A percentile compares a stretch with the other conserved stretches of the same genome.
phyloP scores from a whole-genome alignment of 1,140 invertebrate genomes.

The Pseudomyrmex concolor region DNA sequence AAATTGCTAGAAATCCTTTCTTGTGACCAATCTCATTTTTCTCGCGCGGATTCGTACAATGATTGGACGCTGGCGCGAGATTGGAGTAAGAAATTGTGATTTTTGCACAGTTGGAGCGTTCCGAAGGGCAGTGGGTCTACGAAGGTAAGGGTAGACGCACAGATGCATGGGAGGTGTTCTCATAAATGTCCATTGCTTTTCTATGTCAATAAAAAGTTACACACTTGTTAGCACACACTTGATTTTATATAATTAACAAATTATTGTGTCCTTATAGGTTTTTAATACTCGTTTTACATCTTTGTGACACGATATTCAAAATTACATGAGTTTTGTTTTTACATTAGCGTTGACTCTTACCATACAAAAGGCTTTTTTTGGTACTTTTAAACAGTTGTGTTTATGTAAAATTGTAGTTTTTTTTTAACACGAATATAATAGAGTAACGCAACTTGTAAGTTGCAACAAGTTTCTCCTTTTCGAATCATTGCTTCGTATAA shows the following conservation, averaged over 20 bases:
- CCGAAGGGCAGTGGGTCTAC: slow-evolving; percentile 72
- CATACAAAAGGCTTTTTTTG: not conserved
- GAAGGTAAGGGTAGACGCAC: slow-evolving; percentile 78
- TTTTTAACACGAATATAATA: slow-evolving; percentile 28
- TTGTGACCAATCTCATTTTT: slow-evolving; percentile 1
- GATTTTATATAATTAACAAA: slow-evolving; percentile 36
- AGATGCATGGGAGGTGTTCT: slow-evolving; percentile 75
- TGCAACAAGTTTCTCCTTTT: slow-evolving; percentile 24
- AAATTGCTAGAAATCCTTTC: not conserved
- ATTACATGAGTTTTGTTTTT: not conserved
- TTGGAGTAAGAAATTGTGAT: slow-evolving; percentile 66
- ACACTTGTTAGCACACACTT: slow-evolving; percentile 25
- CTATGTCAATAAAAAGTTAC: slow-evolving; percentile 41
- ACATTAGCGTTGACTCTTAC: not conserved
- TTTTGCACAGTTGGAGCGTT: slow-evolving; percentile 82
- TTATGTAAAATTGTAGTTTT: not conserved
- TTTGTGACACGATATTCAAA: slow-evolving; percentile 9
- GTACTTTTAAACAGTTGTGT: not conserved
- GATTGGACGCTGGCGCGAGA: not conserved
- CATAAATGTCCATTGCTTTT: slow-evolving; percentile 53
- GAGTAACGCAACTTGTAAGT: slow-evolving; percentile 14
- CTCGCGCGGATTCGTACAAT: not conserved
- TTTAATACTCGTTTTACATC: not conserved
- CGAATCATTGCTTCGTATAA: slow-evolving; percentile 3
- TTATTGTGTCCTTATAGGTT: slow-evolving; percentile 32